A percentile compares a stretch with the other conserved stretches of the same genome.
Evolutionary conservation across 2,888 invertebrate genomes (phyloP).

Genomic region (Oscheius sp.): DNA sequence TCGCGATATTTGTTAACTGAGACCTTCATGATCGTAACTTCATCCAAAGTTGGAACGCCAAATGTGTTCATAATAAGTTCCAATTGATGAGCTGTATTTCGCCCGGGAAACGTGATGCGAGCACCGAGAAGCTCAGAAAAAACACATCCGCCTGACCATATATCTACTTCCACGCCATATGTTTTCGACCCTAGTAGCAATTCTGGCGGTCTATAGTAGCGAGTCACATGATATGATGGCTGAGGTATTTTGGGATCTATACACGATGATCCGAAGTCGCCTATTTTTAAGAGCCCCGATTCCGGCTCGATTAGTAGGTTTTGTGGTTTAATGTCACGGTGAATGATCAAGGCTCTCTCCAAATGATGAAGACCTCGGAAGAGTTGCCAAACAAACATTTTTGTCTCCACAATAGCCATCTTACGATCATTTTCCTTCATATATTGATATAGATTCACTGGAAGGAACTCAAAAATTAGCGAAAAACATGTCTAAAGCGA

Average conservation of each 20-base stretch:
- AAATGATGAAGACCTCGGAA: constrained; percentile 55
- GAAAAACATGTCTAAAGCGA: constrained; percentile 36
- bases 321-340: constrained; percentile 97
- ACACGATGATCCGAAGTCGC: constrained; percentile 83
- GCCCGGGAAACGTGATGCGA: constrained; percentile 45
- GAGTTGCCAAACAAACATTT: constrained; percentile 54
- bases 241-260: constrained; percentile 32
- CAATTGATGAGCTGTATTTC: constrained; percentile 41
- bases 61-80: constrained; percentile 6
- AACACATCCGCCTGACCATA: constrained; percentile 57
- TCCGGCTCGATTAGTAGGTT: constrained; percentile 95
- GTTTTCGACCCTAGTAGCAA: constrained; percentile 76
- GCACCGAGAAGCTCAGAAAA: constrained; percentile 53
- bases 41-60: constrained; percentile 21
- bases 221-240: constrained; percentile 58
- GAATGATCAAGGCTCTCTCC: constrained; percentile 73
- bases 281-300: constrained; percentile 85
- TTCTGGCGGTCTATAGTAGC: constrained; percentile 77
- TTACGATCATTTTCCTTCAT: constrained; percentile 33
- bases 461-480: constrained; percentile 56
- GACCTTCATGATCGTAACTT: constrained; percentile 9
- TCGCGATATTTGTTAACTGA: constrained; percentile 1
- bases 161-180: constrained; percentile 87
- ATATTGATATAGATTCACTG: constrained; percentile 46
- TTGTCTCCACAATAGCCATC: constrained; percentile 30